Evolutionary conservation across 2,888 invertebrate species (phyloP).

Genomic region (Ctena decussata): DNA sequence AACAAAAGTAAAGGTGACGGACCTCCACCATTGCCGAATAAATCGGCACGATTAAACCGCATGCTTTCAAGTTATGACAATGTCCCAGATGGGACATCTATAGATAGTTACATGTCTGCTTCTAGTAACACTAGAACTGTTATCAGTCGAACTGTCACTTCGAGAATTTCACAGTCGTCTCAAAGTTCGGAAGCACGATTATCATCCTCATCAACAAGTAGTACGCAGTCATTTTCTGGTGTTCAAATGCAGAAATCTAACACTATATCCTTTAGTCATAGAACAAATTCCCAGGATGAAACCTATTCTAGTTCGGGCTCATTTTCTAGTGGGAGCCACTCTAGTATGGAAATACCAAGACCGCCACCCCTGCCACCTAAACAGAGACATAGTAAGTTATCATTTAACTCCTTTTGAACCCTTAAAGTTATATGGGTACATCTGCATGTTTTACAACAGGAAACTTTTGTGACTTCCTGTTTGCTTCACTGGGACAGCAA

Average conservation of each 20-base stretch:
- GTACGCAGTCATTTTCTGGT: conserved; percentile 72
- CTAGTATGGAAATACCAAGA: conserved; percentile 81
- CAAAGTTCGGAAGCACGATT: conserved; percentile 70
- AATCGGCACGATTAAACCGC: conserved; percentile 89
- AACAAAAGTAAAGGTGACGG: conserved; percentile 22
- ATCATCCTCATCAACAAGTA: conserved; percentile 74
- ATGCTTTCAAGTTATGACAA: conserved; percentile 92
- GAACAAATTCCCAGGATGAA: conserved; percentile 81
- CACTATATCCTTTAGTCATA: conserved; percentile 73
- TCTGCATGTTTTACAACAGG: no score
- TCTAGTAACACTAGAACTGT: conserved; percentile 61
- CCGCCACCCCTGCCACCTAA: conserved; percentile 96
- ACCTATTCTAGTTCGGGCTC: conserved; percentile 83
- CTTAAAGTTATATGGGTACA: no score
- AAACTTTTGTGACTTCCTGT: no score
- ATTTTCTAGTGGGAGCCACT: conserved; percentile 81
- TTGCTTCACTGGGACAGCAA: no score
- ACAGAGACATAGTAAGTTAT: conserved; percentile 98
- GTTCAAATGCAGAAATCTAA: conserved; percentile 73
- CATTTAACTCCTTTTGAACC: no score
- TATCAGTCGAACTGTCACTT: conserved; percentile 69
- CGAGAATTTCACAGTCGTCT: conserved; percentile 55
- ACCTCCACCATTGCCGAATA: conserved; percentile 89
- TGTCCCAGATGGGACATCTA: conserved; percentile 85
- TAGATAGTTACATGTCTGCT: conserved; percentile 52